Conservation (phyloP, 2,888 invertebrate species). For the Galeruca laticollis region DNA sequence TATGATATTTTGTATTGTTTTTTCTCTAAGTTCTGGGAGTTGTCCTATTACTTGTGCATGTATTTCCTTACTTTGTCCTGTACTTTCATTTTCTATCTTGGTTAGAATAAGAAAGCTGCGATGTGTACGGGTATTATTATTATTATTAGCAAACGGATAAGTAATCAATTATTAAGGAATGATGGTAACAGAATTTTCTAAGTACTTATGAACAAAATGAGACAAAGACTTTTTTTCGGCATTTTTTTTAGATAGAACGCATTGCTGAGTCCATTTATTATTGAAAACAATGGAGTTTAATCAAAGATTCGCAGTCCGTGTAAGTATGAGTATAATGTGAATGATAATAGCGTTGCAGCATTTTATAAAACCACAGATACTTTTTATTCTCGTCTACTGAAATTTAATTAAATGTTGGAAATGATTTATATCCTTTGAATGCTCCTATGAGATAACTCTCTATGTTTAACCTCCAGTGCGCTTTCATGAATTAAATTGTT, state of each 20-base stretch:
- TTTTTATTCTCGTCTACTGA: slow-evolving; percentile 25
- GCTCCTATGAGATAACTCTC: background rate
- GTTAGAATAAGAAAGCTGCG: too few relatives aligned
- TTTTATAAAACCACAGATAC: slow-evolving; percentile 21
- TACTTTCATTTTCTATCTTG: too few relatives aligned
- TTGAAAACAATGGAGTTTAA: slow-evolving; percentile 27
- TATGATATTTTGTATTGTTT: too few relatives aligned
- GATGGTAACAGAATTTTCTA: too few relatives aligned
- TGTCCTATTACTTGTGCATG: too few relatives aligned
- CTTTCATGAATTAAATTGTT: background rate
- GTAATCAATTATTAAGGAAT: too few relatives aligned
- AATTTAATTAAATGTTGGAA: slow-evolving; percentile 37
- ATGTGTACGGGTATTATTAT: too few relatives aligned
- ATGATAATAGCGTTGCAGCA: slow-evolving; percentile 19
- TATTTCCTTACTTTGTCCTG: too few relatives aligned
- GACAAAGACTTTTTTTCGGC: too few relatives aligned
- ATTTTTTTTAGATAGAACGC: background rate
- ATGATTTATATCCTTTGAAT: slow-evolving; percentile 32
- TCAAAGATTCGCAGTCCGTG: slow-evolving; percentile 24
- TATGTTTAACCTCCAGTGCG: background rate
- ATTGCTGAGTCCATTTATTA: background rate
- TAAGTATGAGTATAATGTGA: slow-evolving; percentile 18
- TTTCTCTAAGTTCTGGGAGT: too few relatives aligned
- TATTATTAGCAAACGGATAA: too few relatives aligned
- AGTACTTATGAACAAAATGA: too few relatives aligned